Percentiles rank a stretch among this genome's conserved stretches.
Conservation (phyloP, 2,888 invertebrate genomes). For the Lepeophtheirus nordmannii region DNA sequence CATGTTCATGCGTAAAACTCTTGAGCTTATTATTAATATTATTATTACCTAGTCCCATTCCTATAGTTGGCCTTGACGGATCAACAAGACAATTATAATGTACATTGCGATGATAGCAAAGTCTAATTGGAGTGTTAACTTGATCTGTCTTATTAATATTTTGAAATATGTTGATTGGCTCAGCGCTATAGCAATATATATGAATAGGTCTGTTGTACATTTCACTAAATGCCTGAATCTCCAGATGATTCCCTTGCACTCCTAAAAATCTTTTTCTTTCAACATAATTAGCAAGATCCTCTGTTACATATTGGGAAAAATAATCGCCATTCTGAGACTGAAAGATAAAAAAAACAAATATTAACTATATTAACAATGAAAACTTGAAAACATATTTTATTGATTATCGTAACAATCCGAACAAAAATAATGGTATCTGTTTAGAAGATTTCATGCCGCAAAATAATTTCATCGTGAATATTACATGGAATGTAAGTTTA, state of each 20-base stretch:
- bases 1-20: no score
- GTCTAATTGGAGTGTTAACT: conserved; percentile 47
- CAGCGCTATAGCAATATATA: conserved; percentile 62
- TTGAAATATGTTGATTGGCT: conserved; percentile 73
- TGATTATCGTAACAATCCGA: no score
- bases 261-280: conserved; percentile 58
- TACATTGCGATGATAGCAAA: conserved; percentile 68
- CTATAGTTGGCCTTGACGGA: conserved; percentile 49
- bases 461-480: no score
- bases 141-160: conserved; percentile 52
- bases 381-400: no score
- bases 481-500: no score
- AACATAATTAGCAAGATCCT: conserved; percentile 68
- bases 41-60: conserved; percentile 45
- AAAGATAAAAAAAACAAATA: conserved; percentile 29
- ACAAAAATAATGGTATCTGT: no score
- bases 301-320: conserved; percentile 72
- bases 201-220: conserved; percentile 73
- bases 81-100: conserved; percentile 79
- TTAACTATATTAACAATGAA: conserved; percentile 16
- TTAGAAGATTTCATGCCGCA: no score
- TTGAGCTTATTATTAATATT: no score
- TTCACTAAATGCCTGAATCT: conserved; percentile 78
- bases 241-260: conserved; percentile 76
- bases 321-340: conserved; percentile 69